These are phyloP conservation scores for Porites australiensis DNA, from an alignment of 64 coral and sea anemone species.

Conservation along the genomic window DNA sequence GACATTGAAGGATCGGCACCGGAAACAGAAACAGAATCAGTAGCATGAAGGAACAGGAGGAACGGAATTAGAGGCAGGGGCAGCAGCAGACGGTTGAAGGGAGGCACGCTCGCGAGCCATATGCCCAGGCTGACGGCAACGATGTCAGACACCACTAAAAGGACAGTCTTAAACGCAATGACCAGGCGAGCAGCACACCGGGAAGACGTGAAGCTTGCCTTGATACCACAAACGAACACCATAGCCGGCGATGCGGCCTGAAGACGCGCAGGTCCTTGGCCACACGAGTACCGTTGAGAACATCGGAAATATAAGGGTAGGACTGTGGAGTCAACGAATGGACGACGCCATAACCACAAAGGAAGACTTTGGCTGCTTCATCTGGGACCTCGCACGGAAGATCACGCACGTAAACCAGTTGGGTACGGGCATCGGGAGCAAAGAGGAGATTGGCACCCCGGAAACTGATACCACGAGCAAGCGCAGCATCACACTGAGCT, in stretches of 20 bases:
- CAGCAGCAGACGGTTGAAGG: too few species aligned
- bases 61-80: too few species aligned
- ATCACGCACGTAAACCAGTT: neutral
- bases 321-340: neutral
- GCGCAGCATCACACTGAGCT: neutral
- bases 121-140: neutral
- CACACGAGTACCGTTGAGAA: too few species aligned
- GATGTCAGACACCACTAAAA: neutral
- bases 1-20: too few species aligned
- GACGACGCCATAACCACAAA: neutral
- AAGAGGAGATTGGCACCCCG: neutral
- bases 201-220: neutral
- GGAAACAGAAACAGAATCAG: too few species aligned
- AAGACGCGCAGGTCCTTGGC: too few species aligned
- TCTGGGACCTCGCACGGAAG: neutral
- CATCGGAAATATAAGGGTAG: too few species aligned
- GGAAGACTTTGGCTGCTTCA: neutral
- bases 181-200: neutral
- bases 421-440: neutral
- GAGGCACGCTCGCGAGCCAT: neutral
- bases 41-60: too few species aligned
- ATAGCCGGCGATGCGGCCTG: neutral
- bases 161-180: neutral
- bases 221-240: neutral
- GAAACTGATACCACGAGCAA: neutral